phyloP scores from a whole-genome alignment of 2,797 vertebrate genomes.

The Rhabdophis nuchalis region DNA sequence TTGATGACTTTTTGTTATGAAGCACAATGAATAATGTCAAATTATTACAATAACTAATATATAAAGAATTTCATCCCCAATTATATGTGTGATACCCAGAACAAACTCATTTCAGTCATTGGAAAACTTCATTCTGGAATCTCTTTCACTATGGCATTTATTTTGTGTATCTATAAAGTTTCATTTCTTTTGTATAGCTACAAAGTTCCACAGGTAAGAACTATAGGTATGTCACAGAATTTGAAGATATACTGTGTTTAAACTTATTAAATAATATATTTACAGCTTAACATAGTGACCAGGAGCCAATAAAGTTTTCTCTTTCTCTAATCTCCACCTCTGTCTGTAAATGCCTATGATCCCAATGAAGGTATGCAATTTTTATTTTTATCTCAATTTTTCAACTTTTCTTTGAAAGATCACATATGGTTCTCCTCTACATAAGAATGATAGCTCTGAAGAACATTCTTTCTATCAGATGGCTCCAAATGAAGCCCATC shows the following conservation, averaged over 20 bases:
- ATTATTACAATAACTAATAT: background rate
- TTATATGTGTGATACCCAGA: background rate
- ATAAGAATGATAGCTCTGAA: background rate
- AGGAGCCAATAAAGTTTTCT: background rate
- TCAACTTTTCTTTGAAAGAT: background rate
- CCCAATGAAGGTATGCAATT: background rate
- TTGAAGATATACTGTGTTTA: background rate
- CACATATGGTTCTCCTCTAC: background rate
- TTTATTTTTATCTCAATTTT: background rate
- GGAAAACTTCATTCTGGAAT: background rate
- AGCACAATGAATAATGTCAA: background rate
- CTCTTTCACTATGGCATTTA: background rate
- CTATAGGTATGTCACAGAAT: background rate
- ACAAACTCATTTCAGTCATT: background rate
- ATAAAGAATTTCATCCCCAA: background rate
- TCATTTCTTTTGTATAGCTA: no score
- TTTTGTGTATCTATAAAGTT: background rate
- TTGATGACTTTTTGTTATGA: background rate
- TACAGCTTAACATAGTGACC: background rate
- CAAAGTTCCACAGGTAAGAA: background rate
- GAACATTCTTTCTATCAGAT: background rate
- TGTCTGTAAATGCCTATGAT: background rate
- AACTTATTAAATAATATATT: background rate
- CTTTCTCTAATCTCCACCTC: background rate
- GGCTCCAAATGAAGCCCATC: background rate